Conservation (phyloP, 2,113 vertebrate species). For the Proterorhinus semilunaris region DNA sequence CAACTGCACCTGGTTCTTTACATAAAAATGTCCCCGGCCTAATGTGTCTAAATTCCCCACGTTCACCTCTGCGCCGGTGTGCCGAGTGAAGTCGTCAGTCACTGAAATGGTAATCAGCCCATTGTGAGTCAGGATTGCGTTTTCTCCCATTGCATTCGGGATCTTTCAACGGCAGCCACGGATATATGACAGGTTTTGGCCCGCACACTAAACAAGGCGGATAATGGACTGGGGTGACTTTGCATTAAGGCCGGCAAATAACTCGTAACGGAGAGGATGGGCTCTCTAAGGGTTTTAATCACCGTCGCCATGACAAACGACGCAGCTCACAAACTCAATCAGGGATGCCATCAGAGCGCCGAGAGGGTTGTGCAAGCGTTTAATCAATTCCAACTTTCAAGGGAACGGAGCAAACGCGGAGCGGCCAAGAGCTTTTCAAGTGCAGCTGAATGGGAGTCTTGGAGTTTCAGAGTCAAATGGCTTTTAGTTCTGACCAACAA, state of each 20-base stretch:
- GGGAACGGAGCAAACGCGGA: constrained; percentile 44
- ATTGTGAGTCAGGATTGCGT: constrained; percentile 45
- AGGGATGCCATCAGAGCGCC: constrained; percentile 40
- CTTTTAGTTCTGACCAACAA: constrained; percentile 25
- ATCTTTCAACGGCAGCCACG: constrained; percentile 35
- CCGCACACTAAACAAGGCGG: constrained; percentile 33
- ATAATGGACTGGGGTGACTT: constrained; percentile 41
- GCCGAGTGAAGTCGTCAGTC: constrained; percentile 44
- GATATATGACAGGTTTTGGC: constrained; percentile 51
- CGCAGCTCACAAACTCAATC: constrained; percentile 25
- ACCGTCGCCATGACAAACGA: constrained; percentile 54
- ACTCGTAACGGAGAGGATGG: constrained; percentile 43
- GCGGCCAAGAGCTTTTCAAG: constrained; percentile 42
- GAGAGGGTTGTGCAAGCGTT: constrained; percentile 36
- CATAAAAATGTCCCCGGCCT: constrained; percentile 6
- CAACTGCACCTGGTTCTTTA: constrained; percentile 19
- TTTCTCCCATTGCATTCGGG: constrained; percentile 18
- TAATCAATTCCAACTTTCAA: constrained; percentile 58
- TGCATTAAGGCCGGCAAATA: constrained; percentile 56
- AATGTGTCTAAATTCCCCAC: constrained; percentile 19
- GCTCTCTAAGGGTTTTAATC: constrained; percentile 29
- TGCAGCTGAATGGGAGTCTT: constrained; percentile 53
- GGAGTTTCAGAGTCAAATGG: constrained; percentile 36
- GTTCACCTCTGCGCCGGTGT: constrained; percentile 29
- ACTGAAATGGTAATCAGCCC: constrained; percentile 37